These are phyloP conservation scores for Petroica traversi DNA, from an alignment of 2,113 vertebrate species.

Conservation along the genomic window DNA sequence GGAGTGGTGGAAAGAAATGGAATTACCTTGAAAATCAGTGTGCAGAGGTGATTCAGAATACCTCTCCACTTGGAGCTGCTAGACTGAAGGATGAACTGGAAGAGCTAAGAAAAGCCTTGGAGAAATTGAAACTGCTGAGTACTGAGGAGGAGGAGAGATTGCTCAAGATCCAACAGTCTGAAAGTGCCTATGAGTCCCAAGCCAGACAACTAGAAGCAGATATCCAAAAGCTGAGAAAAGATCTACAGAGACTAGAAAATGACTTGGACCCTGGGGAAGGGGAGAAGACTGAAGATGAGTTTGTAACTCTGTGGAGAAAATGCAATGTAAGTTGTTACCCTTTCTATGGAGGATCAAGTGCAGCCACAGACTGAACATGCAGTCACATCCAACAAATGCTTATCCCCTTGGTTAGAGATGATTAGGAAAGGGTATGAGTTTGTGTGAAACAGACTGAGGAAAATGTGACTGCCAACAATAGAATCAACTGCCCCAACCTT, in stretches of 20 bases:
- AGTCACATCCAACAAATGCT: background rate
- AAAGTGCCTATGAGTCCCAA: slow-evolving; percentile 72
- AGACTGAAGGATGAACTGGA: slow-evolving; percentile 79
- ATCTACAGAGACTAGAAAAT: slow-evolving; percentile 75
- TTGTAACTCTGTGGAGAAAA: slow-evolving; percentile 82
- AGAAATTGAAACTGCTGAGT: slow-evolving; percentile 74
- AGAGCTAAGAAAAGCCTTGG: slow-evolving; percentile 79
- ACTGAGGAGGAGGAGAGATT: slow-evolving; percentile 75
- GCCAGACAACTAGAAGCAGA: slow-evolving; percentile 75
- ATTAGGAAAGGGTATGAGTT: background rate
- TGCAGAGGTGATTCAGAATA: slow-evolving; percentile 74
- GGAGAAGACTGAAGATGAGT: slow-evolving; percentile 76
- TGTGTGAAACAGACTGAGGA: background rate
- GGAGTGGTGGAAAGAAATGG: slow-evolving; percentile 76
- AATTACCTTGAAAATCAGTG: slow-evolving; percentile 78
- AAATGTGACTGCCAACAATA: background rate
- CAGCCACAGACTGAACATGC: background rate
- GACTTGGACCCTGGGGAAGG: slow-evolving; percentile 62
- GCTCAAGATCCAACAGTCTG: slow-evolving; percentile 67
- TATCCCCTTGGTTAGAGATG: background rate
- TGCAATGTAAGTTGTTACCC: slow-evolving; percentile 73
- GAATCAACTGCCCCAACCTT: background rate
- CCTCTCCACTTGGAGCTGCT: slow-evolving; percentile 85
- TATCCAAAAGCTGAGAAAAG: slow-evolving; percentile 69
- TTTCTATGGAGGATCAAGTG: background rate